These are phyloP conservation scores for Tupaia chinensis DNA, from an alignment of 2,113 vertebrate species.

Conservation along the genomic window DNA sequence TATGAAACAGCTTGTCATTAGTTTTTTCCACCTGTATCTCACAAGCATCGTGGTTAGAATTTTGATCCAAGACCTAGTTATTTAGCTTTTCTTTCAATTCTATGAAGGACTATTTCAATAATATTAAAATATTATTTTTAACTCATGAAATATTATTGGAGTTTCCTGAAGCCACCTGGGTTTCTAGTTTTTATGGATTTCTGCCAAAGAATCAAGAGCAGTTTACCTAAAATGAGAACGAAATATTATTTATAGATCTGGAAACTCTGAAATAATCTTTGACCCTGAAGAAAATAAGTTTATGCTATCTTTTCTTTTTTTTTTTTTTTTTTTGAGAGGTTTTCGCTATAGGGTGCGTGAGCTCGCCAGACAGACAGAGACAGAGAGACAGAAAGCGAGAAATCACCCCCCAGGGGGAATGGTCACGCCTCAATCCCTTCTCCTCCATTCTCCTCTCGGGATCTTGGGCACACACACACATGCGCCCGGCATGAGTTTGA, in stretches of 20 bases:
- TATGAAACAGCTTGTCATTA: neutral
- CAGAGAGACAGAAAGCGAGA: too few species aligned
- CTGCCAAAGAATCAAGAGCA: neutral
- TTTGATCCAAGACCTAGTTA: neutral
- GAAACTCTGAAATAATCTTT: neutral
- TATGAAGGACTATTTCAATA: neutral
- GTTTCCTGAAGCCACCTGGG: neutral
- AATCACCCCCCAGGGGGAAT: too few species aligned
- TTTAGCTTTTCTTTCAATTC: neutral
- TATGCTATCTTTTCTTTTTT: too few species aligned
- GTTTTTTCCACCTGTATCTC: neutral
- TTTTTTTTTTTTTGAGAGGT: too few species aligned
- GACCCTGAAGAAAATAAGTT: neutral
- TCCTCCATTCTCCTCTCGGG: too few species aligned
- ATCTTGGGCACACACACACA: too few species aligned
- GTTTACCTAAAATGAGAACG: neutral
- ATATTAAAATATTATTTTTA: too few species aligned
- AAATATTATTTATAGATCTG: neutral
- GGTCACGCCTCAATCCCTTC: too few species aligned
- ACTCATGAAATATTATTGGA: neutral
- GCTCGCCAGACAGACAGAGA: too few species aligned
- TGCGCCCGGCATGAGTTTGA: too few species aligned
- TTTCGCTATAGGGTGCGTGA: too few species aligned
- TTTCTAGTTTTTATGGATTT: neutral
- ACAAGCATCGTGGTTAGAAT: neutral